Evolutionary conservation across 2,113 vertebrate species (phyloP).

Genomic region (Austrofundulus limnaeus): DNA sequence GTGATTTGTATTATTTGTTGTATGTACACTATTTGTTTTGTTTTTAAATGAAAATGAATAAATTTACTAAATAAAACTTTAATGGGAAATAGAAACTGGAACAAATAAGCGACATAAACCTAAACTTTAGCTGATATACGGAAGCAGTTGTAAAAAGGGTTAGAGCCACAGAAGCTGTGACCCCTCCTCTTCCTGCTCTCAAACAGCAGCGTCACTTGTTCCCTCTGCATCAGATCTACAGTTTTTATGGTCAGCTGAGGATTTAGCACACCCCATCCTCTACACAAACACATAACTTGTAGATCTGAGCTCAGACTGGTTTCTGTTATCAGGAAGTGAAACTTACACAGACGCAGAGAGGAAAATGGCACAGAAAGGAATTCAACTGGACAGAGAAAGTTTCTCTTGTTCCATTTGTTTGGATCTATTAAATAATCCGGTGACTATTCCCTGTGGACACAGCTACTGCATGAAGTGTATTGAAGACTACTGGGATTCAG

Average conservation of each 20-base stretch:
- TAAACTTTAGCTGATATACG: background rate
- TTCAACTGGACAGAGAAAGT: background rate
- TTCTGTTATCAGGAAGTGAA: background rate
- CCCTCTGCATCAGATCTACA: background rate
- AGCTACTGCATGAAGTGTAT: slow-evolving; percentile 15
- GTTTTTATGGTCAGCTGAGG: too few relatives aligned
- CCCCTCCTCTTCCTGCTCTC: too few relatives aligned
- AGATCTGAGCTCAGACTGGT: background rate
- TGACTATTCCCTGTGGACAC: slow-evolving; percentile 10
- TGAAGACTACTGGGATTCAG: background rate
- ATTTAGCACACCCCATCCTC: too few relatives aligned
- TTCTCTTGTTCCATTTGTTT: slow-evolving; percentile 3
- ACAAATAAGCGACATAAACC: background rate
- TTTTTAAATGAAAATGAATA: too few relatives aligned
- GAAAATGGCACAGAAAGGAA: slow-evolving; percentile 6
- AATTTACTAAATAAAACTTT: too few relatives aligned
- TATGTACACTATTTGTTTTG: too few relatives aligned
- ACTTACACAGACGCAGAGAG: background rate
- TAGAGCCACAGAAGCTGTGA: background rate
- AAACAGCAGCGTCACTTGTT: background rate
- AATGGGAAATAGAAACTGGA: too few relatives aligned
- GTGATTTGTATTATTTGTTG: too few relatives aligned
- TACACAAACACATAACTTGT: background rate
- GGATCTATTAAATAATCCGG: slow-evolving; percentile 6
- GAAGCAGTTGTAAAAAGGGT: background rate